Base-by-base conservation (phyloP, 2,797 vertebrate species). In the Poeciliopsis infans region DNA sequence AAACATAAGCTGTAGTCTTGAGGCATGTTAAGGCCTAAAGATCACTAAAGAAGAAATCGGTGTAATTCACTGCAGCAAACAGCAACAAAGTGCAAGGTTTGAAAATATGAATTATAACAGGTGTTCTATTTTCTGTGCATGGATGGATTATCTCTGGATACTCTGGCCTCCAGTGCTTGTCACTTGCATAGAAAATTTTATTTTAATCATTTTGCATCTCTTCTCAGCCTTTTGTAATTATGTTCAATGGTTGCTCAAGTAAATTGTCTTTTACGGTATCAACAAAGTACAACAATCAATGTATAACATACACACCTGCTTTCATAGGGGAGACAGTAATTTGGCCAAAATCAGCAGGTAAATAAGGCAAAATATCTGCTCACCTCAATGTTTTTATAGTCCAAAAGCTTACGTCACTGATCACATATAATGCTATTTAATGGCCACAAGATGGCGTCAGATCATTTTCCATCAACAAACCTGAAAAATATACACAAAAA, bases 391-490 rank as follows among this genome's bases (percentile, higher is more conserved):
- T 51, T 74, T 74, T 41, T 64, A 47, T 7, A 16, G 2, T 55
- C 55, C 72, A 64, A 1, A 25, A 31, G 33, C 36, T 43, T 31
- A 64, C 39, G 12, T 13, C 4, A 71, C 15, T 49, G 33, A 41
- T 15, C 16, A 8, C n/a, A 25, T 43, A 51, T 39, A 28, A 2
- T 71, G 57, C 15, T 41, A 20, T 5, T 5, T 1, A 0, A 11
- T 41, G 28, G 23, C 85, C 90, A 75, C 61, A 4, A 64, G 80
- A 23, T 59, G 82, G 76, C 76, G 55, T 10, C 53, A 80, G 10
- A 76, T 31, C 5, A 12, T 33, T 4, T 8, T 25, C 5, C 28
- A 45, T 49, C 39, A 18, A 36, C n/a, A 4, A 11, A 41, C 13
- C 66, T 31, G 15, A 31, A 39, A 45, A 20, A 31, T 2, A 73